Percentiles rank a stretch among this genome's conserved stretches.
Evolutionary conservation across 2,113 vertebrate genomes (phyloP).

Genomic region (Acrocephalus arundinaceus): DNA sequence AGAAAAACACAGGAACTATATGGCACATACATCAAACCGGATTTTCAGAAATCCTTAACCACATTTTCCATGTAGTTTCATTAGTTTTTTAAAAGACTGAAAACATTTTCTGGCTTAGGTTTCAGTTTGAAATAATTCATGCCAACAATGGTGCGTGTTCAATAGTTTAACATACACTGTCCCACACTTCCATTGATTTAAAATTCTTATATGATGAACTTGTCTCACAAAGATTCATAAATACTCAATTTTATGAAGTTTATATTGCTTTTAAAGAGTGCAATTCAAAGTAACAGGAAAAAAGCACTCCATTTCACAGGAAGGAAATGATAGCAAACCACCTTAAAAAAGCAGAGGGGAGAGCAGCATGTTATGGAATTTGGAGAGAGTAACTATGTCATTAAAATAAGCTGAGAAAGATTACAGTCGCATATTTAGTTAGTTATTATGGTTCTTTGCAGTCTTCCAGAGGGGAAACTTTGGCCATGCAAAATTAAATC

Average conservation of each 20-base stretch:
- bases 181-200: background rate
- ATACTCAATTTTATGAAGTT: background rate
- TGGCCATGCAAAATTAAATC: slow-evolving; percentile 26
- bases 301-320: background rate
- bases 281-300: background rate
- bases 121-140: background rate
- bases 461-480: slow-evolving; percentile 44
- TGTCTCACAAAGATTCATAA: background rate
- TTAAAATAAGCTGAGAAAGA: slow-evolving; percentile 46
- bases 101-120: background rate
- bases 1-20: background rate
- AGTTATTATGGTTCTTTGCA: slow-evolving; percentile 54
- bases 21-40: background rate
- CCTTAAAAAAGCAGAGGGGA: background rate
- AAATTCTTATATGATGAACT: background rate
- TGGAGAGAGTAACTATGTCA: slow-evolving; percentile 19
- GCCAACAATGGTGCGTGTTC: background rate
- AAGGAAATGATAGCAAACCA: background rate
- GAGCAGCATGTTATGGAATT: background rate
- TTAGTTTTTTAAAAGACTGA: background rate
- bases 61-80: background rate
- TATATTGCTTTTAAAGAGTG: background rate
- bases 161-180: background rate
- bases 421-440: slow-evolving; percentile 41
- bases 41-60: background rate